Percentiles rank a stretch among this genome's conserved stretches.
Evolutionary conservation across 64 coral and sea anemone genomes (phyloP).

Genomic region (Orbicella faveolata): DNA sequence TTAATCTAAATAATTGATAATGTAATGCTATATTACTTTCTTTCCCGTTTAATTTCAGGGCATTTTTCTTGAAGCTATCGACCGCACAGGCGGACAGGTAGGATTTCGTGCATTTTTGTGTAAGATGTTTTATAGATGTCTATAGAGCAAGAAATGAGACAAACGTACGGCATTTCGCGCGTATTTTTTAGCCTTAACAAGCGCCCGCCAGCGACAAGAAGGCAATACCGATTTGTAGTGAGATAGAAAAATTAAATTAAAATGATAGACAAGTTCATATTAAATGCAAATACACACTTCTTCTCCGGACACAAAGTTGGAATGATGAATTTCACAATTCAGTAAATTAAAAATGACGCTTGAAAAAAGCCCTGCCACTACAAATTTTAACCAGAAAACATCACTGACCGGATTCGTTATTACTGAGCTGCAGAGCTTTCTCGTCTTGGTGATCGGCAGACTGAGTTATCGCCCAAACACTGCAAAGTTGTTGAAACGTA

Average conservation of each 20-base stretch:
- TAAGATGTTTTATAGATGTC: not conserved
- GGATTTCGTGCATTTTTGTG: not conserved
- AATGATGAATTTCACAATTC: not conserved
- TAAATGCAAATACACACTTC: not conserved
- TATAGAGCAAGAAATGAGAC: not conserved
- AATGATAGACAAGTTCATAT: not conserved
- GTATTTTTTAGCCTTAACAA: not conserved
- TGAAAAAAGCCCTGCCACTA: no score
- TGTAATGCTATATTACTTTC: not conserved
- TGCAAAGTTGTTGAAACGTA: not conserved
- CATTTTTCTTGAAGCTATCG: not conserved
- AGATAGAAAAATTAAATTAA: not conserved
- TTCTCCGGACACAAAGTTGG: not conserved
- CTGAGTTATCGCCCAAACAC: not conserved
- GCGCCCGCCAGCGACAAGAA: not conserved
- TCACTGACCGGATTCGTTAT: no score
- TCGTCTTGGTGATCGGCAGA: not conserved
- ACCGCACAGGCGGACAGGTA: not conserved
- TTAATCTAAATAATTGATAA: not conserved
- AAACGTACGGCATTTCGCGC: not conserved
- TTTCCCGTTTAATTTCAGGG: not conserved
- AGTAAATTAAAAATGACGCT: not conserved
- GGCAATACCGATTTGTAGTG: not conserved
- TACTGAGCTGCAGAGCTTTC: no score
- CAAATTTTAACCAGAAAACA: no score